Conservation (phyloP, 2,888 invertebrate genomes). For the Sepioteuthis lessoniana region DNA sequence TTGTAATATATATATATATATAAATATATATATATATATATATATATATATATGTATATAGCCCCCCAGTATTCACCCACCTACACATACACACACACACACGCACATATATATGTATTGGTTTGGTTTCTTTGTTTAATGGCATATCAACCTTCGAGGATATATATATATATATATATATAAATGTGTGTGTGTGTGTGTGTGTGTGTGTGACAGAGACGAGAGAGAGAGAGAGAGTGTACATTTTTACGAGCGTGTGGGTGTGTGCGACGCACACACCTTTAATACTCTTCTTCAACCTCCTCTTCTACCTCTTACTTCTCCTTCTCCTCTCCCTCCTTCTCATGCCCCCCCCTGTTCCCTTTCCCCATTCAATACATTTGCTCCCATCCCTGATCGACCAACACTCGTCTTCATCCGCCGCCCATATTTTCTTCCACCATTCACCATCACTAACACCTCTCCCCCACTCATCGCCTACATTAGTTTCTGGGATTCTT, state of each 20-base stretch:
- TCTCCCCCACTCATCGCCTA: not conserved
- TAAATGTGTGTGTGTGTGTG: too few relatives aligned
- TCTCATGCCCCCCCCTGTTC: not conserved
- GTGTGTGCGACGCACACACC: not conserved
- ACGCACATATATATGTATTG: not conserved
- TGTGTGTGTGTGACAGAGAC: too few relatives aligned
- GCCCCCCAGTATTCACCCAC: not conserved
- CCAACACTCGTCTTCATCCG: not conserved
- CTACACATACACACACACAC: not conserved
- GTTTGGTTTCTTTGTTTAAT: too few relatives aligned
- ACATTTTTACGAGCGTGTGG: not conserved
- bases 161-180: not conserved
- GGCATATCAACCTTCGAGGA: not conserved
- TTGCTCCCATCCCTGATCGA: not conserved
- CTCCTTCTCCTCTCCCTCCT: not conserved
- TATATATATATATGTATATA: not conserved
- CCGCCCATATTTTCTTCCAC: not conserved
- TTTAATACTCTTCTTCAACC: not conserved
- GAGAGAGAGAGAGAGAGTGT: too few relatives aligned
- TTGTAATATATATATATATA: too few relatives aligned
- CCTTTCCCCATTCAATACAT: not conserved
- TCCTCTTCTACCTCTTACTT: too few relatives aligned
- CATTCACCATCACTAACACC: too few relatives aligned
- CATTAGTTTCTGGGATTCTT: slow-evolving; percentile 1
- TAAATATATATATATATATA: slow-evolving; percentile 15